These are phyloP conservation scores for Catalaphyllia jardinei DNA, from an alignment of 64 coral and sea anemone species.

Conservation along the genomic window DNA sequence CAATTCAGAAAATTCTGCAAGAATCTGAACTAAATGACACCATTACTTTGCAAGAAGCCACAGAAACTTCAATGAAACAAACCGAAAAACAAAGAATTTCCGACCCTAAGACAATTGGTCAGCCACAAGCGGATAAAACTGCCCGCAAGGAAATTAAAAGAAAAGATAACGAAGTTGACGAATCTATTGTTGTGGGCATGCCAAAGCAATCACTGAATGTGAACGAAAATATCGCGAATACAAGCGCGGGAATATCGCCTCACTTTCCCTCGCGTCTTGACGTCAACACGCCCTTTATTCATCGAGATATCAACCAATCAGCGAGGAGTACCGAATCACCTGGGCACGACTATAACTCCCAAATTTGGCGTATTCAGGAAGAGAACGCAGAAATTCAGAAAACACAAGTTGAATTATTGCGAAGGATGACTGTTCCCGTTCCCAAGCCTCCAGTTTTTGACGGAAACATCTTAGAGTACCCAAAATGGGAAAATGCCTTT, in stretches of 20 bases:
- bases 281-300: not conserved
- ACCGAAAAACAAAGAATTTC: not conserved
- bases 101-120: not conserved
- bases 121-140: not conserved
- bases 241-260: not conserved
- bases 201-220: not conserved
- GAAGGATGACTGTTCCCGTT: no score
- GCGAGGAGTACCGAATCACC: not conserved
- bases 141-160: not conserved
- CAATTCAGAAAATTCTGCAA: not conserved
- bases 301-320: not conserved
- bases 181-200: not conserved
- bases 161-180: constrained; percentile 1
- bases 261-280: not conserved
- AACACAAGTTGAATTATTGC: no score
- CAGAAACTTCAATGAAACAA: not conserved
- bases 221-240: not conserved
- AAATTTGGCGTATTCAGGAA: no score
- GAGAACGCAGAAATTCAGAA: no score
- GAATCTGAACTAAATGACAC: constrained; percentile 1
- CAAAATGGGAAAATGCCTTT: no score
- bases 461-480: no score
- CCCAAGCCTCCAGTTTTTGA: no score
- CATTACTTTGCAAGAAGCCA: not conserved
- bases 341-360: no score